Conservation (phyloP, 2,113 vertebrate species). For the Euleptes europaea region DNA sequence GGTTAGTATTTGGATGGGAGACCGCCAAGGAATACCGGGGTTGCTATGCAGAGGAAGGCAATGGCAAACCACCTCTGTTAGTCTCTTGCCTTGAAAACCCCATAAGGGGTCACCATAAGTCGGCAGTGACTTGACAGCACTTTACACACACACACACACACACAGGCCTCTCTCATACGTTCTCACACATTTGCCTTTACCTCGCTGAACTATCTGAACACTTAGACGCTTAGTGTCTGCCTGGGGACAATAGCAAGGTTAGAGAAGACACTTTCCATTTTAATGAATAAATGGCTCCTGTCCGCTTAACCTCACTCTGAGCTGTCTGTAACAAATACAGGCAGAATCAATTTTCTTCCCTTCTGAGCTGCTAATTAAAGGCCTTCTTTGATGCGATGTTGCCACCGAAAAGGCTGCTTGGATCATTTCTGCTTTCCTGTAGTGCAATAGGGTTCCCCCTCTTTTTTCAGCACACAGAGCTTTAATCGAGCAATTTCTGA, state of each 20-base stretch:
- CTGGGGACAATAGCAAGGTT: constrained; percentile 57
- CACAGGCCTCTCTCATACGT: background rate
- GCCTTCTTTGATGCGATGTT: constrained; percentile 56
- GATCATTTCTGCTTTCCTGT: constrained; percentile 48
- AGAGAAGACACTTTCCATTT: constrained; percentile 66
- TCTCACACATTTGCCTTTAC: background rate
- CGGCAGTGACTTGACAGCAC: too few species aligned
- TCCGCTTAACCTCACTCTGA: constrained; percentile 62
- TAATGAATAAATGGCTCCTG: constrained; percentile 47
- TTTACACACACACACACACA: too few species aligned
- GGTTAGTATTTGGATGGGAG: too few species aligned
- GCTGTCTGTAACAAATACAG: constrained; percentile 68
- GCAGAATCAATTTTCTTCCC: constrained; percentile 70
- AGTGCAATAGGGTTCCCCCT: background rate
- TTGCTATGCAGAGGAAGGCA: too few species aligned
- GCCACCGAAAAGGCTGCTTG: constrained; percentile 59
- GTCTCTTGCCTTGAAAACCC: too few species aligned
- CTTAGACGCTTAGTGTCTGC: constrained; percentile 15
- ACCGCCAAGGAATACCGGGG: too few species aligned
- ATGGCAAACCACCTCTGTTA: too few species aligned
- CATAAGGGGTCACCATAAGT: too few species aligned
- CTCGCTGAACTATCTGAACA: constrained; percentile 28
- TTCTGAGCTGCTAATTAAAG: constrained; percentile 68
- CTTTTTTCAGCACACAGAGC: background rate
- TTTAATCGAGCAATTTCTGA: constrained; percentile 30